Conservation (phyloP, 1,140 invertebrate genomes). For the Drosophila sproati region DNA sequence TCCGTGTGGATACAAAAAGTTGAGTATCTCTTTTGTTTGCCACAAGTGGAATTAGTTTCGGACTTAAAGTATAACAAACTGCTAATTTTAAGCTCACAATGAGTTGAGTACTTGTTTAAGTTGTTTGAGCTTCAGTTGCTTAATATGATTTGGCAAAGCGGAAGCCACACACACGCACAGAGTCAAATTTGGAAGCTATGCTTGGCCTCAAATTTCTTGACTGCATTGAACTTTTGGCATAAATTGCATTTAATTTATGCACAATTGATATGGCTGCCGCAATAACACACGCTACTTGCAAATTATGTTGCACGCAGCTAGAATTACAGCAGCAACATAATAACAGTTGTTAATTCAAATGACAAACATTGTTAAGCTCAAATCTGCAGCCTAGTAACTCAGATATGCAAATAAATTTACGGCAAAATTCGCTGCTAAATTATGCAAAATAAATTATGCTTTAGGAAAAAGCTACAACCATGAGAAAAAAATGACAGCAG, state of each 20-base stretch:
- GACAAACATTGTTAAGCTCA: conserved; percentile 49
- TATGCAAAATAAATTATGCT: conserved; percentile 4
- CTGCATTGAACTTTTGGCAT: conserved; percentile 61
- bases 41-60: too few species aligned
- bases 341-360: conserved; percentile 57
- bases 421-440: conserved; percentile 16
- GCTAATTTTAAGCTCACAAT: too few species aligned
- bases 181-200: not conserved
- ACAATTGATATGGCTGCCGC: conserved; percentile 15
- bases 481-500: too few species aligned
- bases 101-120: too few species aligned
- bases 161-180: not conserved
- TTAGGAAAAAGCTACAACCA: not conserved
- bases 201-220: conserved; percentile 23
- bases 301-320: conserved; percentile 37
- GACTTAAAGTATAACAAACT: too few species aligned
- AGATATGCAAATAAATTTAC: conserved; percentile 11
- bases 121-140: too few species aligned
- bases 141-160: not conserved
- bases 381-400: conserved; percentile 9
- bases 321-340: conserved; percentile 18
- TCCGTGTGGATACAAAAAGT: too few species aligned
- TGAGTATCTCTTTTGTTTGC: too few species aligned
- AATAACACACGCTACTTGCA: conserved; percentile 19
- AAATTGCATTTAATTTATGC: conserved; percentile 76